These are phyloP conservation scores for Terrapene triunguis DNA, from an alignment of 2,113 vertebrate genomes.

Conservation along the genomic window DNA sequence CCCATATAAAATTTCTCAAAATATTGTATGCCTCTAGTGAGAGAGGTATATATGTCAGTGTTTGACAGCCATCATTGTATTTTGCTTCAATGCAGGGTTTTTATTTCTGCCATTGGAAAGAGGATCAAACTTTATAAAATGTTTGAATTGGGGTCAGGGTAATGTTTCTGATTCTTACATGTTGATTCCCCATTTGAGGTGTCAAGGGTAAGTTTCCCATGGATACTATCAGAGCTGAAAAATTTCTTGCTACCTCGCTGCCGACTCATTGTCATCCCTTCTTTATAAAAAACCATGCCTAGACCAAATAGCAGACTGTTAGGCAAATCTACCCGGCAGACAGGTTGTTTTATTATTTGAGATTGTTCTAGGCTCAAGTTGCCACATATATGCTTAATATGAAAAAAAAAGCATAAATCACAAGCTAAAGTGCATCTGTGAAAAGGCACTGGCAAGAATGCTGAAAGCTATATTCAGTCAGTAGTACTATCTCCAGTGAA, in stretches of 20 bases:
- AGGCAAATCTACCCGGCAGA: background rate
- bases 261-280: background rate
- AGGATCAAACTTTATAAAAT: conserved; percentile 17
- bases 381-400: background rate
- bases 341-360: background rate
- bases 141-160: conserved; percentile 58
- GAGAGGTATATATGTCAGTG: too few relatives aligned
- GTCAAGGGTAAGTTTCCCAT: background rate
- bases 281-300: background rate
- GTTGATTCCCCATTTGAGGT: conserved; percentile 21
- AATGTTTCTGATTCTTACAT: conserved; percentile 47
- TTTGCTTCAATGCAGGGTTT: background rate
- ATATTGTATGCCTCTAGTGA: too few relatives aligned
- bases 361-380: background rate
- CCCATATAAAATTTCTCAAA: too few relatives aligned
- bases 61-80: background rate
- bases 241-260: background rate
- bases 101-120: conserved; percentile 25
- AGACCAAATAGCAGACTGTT: background rate
- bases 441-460: background rate
- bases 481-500: background rate
- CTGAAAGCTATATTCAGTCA: background rate
- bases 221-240: too few relatives aligned
- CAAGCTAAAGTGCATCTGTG: background rate
- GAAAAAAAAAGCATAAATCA: background rate